phyloP scores from a whole-genome alignment of 2,797 vertebrate genomes.

The Semaprochilodus insignis region DNA sequence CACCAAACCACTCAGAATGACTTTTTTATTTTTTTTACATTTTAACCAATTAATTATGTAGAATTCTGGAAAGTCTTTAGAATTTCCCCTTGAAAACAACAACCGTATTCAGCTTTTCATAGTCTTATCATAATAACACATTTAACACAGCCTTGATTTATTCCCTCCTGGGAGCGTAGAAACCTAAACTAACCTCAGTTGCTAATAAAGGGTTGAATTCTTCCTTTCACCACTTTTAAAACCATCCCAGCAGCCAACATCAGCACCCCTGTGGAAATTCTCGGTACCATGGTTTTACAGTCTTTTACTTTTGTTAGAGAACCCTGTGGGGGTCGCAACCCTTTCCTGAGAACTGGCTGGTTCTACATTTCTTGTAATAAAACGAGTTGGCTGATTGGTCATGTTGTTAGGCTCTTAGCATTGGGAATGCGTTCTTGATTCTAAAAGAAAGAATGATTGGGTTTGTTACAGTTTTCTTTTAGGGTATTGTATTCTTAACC shows the following conservation, averaged over 20 bases:
- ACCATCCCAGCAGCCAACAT: conserved; percentile 32
- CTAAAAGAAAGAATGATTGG: too few relatives aligned
- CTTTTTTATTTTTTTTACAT: too few relatives aligned
- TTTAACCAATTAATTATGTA: background rate
- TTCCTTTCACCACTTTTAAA: conserved; percentile 47
- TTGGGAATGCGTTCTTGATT: background rate
- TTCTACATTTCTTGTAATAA: conserved; percentile 7
- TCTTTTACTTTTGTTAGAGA: conserved; percentile 1
- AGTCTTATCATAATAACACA: background rate
- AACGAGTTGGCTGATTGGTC: background rate
- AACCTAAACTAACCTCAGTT: conserved; percentile 51
- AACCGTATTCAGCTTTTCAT: background rate
- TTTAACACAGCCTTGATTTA: conserved; percentile 46
- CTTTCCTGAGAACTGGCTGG: background rate
- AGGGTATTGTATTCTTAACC: background rate
- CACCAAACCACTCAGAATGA: too few relatives aligned
- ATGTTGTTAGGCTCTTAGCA: background rate
- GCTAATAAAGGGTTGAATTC: conserved; percentile 55
- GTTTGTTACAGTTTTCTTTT: background rate
- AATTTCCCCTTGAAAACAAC: background rate
- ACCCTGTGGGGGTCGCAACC: background rate
- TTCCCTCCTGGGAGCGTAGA: conserved; percentile 50
- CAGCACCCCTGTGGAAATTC: conserved; percentile 62
- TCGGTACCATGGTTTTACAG: conserved; percentile 61
- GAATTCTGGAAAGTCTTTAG: background rate